These are phyloP conservation scores for Pogonomyrmex barbatus DNA, from an alignment of 1,140 invertebrate species.

Conservation along the genomic window DNA sequence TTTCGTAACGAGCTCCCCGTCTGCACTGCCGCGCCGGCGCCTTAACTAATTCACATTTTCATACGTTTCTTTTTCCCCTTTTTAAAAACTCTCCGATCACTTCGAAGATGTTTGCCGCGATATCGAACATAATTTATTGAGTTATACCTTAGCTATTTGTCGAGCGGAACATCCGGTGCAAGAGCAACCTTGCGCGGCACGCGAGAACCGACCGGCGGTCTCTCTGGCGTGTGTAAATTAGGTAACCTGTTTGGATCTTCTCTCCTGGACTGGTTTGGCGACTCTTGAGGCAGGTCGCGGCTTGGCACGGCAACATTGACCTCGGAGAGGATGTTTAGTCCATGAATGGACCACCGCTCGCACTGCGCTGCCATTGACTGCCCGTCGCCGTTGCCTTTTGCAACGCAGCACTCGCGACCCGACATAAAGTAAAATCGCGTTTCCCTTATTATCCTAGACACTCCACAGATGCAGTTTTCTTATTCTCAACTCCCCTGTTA, in stretches of 20 bases:
- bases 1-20: neutral
- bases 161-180: neutral
- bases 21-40: neutral
- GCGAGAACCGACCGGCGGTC: conserved; percentile 4
- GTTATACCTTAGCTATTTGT: conserved; percentile 3
- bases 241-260: conserved; percentile 76
- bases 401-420: neutral
- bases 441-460: neutral
- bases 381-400: neutral
- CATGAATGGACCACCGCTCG: conserved; percentile 71
- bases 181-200: neutral
- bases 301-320: conserved; percentile 64
- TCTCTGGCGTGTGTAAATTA: conserved; percentile 73
- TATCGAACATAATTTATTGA: conserved; percentile 6
- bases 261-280: conserved; percentile 76
- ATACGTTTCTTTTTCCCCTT: neutral
- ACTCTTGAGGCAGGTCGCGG: conserved; percentile 75
- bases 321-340: conserved; percentile 66
- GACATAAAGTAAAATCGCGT: neutral
- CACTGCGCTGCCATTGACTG: conserved; percentile 57
- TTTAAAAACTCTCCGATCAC: neutral
- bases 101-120: neutral
- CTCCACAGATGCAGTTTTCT: neutral
- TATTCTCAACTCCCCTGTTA: neutral
- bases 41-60: neutral